Evolutionary conservation across 1,140 invertebrate species (phyloP), one percentile per base, ranked within the genome.

Genomic region (Caenorhabditis briggsae): DNA sequence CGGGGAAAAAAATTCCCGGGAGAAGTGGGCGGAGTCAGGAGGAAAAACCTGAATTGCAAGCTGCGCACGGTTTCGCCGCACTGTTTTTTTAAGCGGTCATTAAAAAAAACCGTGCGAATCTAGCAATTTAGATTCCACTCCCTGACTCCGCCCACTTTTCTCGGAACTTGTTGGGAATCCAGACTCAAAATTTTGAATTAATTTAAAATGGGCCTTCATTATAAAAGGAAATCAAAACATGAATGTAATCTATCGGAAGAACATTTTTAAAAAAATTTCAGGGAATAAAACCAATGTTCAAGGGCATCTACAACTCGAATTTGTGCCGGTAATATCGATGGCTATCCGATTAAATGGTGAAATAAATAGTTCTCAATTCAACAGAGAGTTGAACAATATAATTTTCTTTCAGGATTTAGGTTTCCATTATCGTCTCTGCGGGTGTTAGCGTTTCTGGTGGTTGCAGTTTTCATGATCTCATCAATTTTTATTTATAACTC

Each of bases 321-420:
- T 50, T 23, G 11, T 20, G 70, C 70, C 70, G 70, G 46, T 78
- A 78, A 50, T 53, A 53, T 78, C 46, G n/a, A 78, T 78, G 70
- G n/a, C 70, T 12, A 78, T 23, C 50, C 20, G 5, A 53, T 78
- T 50, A 20, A 23, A 25, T 50, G 70, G 70, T 78, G 23, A 11
- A 23, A n/a, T 58, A 14, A 11, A 2, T 53, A 33, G 1, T 33
- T 53, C 5, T 53, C 9, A 53, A 53, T 53, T 53, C 9, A 53
- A 53, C 16, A 33, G 23, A 61, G 14, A 61, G 7, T 61, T 20
- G 12, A 61, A 0, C 18, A 61, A 53, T 25, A 18, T 23, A 20
- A 5, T 61, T 11, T 33, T 12, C 12, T 46, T 78, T 11, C 46
- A 78, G 70, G 70, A 5, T 78, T 50, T 23, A 50, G 20, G 18